phyloP scores from a whole-genome alignment of 2,797 vertebrate genomes.

The Pterois miles region DNA sequence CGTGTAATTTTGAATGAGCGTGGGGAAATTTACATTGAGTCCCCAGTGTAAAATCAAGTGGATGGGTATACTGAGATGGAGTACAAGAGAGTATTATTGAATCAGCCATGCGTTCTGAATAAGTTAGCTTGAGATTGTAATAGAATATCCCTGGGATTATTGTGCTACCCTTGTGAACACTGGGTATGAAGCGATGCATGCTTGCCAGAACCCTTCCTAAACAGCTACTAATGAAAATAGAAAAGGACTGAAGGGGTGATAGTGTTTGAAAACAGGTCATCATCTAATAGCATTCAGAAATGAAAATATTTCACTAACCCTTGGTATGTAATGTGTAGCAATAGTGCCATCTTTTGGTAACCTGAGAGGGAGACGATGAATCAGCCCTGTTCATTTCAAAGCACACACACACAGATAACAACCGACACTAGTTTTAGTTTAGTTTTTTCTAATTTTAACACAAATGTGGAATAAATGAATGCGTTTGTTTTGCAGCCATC shows the following conservation, averaged over 20 bases:
- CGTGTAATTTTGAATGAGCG: slow-evolving; percentile 57
- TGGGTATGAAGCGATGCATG: slow-evolving; percentile 51
- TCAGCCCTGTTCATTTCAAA: slow-evolving; percentile 17
- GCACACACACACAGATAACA: background rate
- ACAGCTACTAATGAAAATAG: slow-evolving; percentile 77
- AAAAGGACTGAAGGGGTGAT: slow-evolving; percentile 76
- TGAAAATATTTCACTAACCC: slow-evolving; percentile 38
- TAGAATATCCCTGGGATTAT: slow-evolving; percentile 70
- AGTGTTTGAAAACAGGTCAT: slow-evolving; percentile 79
- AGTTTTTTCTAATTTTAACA: background rate
- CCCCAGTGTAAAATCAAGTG: slow-evolving; percentile 72
- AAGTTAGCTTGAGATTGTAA: slow-evolving; percentile 69
- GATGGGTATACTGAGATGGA: slow-evolving; percentile 59
- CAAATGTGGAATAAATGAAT: background rate
- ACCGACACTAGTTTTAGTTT: background rate
- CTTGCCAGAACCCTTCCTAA: slow-evolving; percentile 68
- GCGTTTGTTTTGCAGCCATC: slow-evolving; percentile 79
- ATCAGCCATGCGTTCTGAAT: slow-evolving; percentile 69
- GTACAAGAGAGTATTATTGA: slow-evolving; percentile 62
- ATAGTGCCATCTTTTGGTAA: slow-evolving; percentile 85
- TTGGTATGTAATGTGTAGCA: slow-evolving; percentile 63
- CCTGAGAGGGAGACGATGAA: slow-evolving; percentile 3
- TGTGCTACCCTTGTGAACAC: slow-evolving; percentile 60
- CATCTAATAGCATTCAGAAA: slow-evolving; percentile 68
- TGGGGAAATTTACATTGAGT: slow-evolving; percentile 63